phyloP scores from a whole-genome alignment of 2,797 vertebrate genomes.

The Apogon talboti region DNA sequence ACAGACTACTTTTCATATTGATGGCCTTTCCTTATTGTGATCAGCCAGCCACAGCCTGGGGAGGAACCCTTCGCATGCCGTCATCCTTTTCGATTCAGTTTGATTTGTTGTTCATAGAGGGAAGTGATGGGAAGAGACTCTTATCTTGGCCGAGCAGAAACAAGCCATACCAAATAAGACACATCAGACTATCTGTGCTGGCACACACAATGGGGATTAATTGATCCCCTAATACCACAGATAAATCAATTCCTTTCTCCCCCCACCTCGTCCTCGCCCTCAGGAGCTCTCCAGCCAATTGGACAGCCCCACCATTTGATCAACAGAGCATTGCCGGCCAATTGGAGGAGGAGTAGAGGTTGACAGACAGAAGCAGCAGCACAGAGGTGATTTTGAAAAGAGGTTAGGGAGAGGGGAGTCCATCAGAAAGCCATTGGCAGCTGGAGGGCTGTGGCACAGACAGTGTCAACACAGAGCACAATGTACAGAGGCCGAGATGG shows the following conservation, averaged over 20 bases:
- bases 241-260: slow-evolving; percentile 85
- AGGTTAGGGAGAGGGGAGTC: slow-evolving; percentile 76
- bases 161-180: slow-evolving; percentile 86
- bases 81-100: slow-evolving; percentile 78
- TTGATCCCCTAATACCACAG: slow-evolving; percentile 89
- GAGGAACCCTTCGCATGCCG: slow-evolving; percentile 68
- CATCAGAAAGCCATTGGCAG: slow-evolving; percentile 81
- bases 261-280: slow-evolving; percentile 55
- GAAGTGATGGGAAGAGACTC: slow-evolving; percentile 74
- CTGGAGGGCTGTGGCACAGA: slow-evolving; percentile 56
- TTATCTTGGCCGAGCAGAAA: slow-evolving; percentile 85
- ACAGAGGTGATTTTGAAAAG: slow-evolving; percentile 58
- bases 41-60: slow-evolving; percentile 70
- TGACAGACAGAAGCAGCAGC: slow-evolving; percentile 65
- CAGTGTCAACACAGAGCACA: slow-evolving; percentile 42
- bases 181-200: slow-evolving; percentile 85
- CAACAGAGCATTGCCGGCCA: slow-evolving; percentile 74
- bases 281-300: slow-evolving; percentile 77
- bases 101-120: slow-evolving; percentile 77
- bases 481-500: slow-evolving; percentile 38
- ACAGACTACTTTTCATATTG: slow-evolving; percentile 71
- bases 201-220: slow-evolving; percentile 90
- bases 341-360: slow-evolving; percentile 53
- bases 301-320: slow-evolving; percentile 70
- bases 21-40: slow-evolving; percentile 70